Conservation (phyloP, 2,113 vertebrate species). For the Stictonetta naevosa region DNA sequence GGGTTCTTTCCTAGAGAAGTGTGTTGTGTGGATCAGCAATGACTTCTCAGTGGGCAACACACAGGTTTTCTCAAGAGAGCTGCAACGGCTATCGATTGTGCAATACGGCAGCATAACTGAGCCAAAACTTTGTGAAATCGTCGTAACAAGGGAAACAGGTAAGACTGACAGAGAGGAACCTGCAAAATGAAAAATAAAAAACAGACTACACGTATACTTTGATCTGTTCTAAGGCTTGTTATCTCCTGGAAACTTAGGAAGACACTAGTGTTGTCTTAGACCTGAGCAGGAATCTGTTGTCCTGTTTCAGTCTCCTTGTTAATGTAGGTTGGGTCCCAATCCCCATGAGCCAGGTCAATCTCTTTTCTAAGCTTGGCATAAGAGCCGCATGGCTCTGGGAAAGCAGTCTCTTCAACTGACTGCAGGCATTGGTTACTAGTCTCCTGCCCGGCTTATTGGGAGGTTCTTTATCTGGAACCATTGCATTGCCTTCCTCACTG, state of each 20-base stretch:
- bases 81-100: background rate
- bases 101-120: background rate
- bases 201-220: fast-evolving
- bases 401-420: background rate
- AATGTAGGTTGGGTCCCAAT: background rate
- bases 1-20: background rate
- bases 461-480: background rate
- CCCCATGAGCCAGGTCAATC: background rate
- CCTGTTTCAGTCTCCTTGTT: background rate
- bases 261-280: background rate
- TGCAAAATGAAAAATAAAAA: background rate
- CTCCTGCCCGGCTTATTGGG: background rate
- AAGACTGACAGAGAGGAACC: background rate
- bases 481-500: background rate
- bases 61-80: background rate
- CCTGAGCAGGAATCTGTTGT: background rate
- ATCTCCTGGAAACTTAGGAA: background rate
- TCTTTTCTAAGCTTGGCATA: background rate
- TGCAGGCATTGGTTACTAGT: background rate
- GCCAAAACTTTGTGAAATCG: background rate
- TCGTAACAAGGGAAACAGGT: background rate
- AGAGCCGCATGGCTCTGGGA: background rate
- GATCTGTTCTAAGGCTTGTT: background rate
- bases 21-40: background rate
- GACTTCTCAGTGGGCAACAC: fast-evolving